Base-by-base conservation (phyloP, 2,888 invertebrate species). In the Sesia bembeciformis region DNA sequence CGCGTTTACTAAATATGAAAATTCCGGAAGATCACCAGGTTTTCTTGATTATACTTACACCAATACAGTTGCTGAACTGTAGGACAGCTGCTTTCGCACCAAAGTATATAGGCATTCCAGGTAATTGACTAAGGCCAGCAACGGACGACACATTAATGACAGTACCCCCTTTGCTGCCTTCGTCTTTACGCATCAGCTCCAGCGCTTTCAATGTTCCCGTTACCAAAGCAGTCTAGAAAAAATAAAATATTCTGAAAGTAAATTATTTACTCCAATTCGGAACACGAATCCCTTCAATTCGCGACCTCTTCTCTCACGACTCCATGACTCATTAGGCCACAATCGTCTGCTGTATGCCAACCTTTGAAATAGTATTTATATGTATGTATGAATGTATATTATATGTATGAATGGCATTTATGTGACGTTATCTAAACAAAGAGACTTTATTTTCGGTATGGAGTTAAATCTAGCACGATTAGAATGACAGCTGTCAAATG, bases 81-180 rank as follows among this genome's bases (percentile, higher is more conserved):
- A 76, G 40, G 4, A 75, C 69, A 0, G 69, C 72, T 38, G 65
- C 57, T 58, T 79, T 79, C 0, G 75, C 66, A 3, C 67, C 74
- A 40, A 56, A 61, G 55, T 79, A 78, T n/a, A 77, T 62, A 0
- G 79, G 72, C 7, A 69, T 6, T 4, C 56, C 54, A 1, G 66
- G 58, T 0, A 57, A 51, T 42, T 65, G 62, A 0, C 5, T 8
- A 0, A 77, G 4, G 0, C 68, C 78, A 0, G 66, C 67, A 4
- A 60, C 60, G 0, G 79, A 80, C 0, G 77, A 62, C 7, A 79
- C 63, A 53, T 79, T 80, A 7, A 80, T 60, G 40, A 79, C 66
- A 1, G 74, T 72, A 1, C 80, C 80, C 1, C 80, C 79, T 23
- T 60, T 61, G 0, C 78, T 77, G 3, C 70, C 73, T 54, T 70